These are phyloP conservation scores for Pasiphila rectangulata DNA, from an alignment of 2,888 invertebrate species.

Conservation along the genomic window DNA sequence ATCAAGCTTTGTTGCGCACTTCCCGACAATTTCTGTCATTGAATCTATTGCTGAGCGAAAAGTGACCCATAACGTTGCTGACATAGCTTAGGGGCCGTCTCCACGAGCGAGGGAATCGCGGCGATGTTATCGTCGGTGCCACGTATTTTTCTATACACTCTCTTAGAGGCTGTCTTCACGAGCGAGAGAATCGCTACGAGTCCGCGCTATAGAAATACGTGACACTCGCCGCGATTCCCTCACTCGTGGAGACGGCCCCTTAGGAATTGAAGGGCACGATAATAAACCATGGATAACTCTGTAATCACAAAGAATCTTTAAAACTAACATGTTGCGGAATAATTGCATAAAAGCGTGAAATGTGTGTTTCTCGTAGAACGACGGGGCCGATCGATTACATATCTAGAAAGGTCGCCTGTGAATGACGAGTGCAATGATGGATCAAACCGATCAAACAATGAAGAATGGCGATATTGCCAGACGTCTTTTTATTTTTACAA, in stretches of 20 bases:
- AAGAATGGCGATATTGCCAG: slow-evolving; percentile 29
- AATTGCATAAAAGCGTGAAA: slow-evolving; percentile 16
- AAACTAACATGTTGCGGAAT: slow-evolving; percentile 14
- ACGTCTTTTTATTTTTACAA: slow-evolving; percentile 29
- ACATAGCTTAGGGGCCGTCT: not conserved
- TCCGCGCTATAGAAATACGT: too few species aligned
- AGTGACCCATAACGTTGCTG: slow-evolving; percentile 24
- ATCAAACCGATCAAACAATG: slow-evolving; percentile 28
- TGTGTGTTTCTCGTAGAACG: slow-evolving; percentile 26
- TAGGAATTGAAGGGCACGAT: too few species aligned
- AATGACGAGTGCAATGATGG: slow-evolving; percentile 25
- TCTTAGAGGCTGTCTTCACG: too few species aligned
- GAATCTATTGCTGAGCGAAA: slow-evolving; percentile 35
- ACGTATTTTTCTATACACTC: too few species aligned
- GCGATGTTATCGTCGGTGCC: too few species aligned
- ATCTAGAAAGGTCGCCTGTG: slow-evolving; percentile 28
- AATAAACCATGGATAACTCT: not conserved
- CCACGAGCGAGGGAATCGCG: too few species aligned
- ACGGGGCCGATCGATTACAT: slow-evolving; percentile 37
- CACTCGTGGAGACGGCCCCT: too few species aligned
- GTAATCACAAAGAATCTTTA: slow-evolving; percentile 5
- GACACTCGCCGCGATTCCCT: too few species aligned
- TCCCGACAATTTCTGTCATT: slow-evolving; percentile 49
- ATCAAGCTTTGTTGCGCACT: slow-evolving; percentile 60
- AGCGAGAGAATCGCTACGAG: too few species aligned